Base-by-base conservation (phyloP, 2,797 vertebrate species). In the Oceanodroma leucorhoa region DNA sequence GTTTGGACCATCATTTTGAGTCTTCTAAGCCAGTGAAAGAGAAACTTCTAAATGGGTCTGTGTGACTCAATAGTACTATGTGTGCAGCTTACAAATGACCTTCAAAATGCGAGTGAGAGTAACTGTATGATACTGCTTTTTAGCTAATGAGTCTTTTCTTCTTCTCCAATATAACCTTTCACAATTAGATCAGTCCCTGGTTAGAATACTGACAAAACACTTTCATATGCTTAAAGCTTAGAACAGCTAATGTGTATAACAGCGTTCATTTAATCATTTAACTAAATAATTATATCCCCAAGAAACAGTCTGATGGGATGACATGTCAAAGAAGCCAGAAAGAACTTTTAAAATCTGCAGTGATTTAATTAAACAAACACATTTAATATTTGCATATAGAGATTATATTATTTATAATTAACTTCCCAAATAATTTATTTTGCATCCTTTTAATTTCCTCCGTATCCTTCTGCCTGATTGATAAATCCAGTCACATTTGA, bases 341-440 rank as follows among this genome's bases (percentile, higher is more conserved):
- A 84, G 82, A 96, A 87, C 48, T 93, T 96, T 82, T 45, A 54
- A 97, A 96, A 86, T 96, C 90, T 78, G 50, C 53, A 81, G 29
- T 90, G 77, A 90, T 95, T 96, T 95, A 94, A 97, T 97, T 97
- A 94, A 90, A 93, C 50, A 95, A 86, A 77, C 32, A 23, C 58
- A 94, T 88, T 93, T 95, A 94, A 53, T 94, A 97, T 96, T 97
- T 97, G 89, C 91, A 94, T 90, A 90, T 51, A 88, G 77, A 91
- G 57, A 93, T 96, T 94, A 67, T 72, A 88, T 94, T 97, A 84
- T 97, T 97, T 97, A 87, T 93, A 95, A 97, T 97, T 97, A 96
- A 80, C 53, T 97, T 96, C 61, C 27, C 22, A 86, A 76, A 91
- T 86, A 40, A 60, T 93, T 48, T 96, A 64, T 96, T 94, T 95